Evolutionary conservation across 2,113 vertebrate species (phyloP).

Genomic region (Tinamus guttatus): DNA sequence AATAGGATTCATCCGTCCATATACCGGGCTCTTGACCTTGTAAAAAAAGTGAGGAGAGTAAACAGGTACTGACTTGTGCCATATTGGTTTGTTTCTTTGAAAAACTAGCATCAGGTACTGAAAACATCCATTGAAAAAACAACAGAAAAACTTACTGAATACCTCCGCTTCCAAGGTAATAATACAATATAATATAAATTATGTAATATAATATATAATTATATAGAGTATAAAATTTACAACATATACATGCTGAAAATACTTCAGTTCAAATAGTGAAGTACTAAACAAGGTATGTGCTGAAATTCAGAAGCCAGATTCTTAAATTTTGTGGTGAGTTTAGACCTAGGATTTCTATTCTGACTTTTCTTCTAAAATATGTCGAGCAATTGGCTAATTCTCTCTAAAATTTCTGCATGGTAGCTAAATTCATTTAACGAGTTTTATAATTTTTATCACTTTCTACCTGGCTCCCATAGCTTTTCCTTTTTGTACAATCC

Average conservation of each 20-base stretch:
- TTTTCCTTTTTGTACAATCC: not conserved
- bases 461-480: not conserved
- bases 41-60: not conserved
- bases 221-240: not conserved
- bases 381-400: not conserved
- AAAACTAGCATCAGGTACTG: not conserved
- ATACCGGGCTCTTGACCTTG: not conserved
- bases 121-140: not conserved
- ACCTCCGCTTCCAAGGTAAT: not conserved
- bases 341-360: not conserved
- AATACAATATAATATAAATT: not conserved
- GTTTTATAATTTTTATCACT: not conserved
- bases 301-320: not conserved
- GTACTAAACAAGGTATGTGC: not conserved
- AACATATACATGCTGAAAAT: not conserved
- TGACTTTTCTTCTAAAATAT: not conserved
- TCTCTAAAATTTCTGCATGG: not conserved
- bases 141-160: not conserved
- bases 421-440: not conserved
- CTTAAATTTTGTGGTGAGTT: not conserved
- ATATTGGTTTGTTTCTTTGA: rapidly evolving
- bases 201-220: not conserved
- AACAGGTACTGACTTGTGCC: not conserved
- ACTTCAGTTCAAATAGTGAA: not conserved
- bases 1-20: not conserved